Conservation (phyloP, 2,888 invertebrate species). For the Rugalucina vietnamica region DNA sequence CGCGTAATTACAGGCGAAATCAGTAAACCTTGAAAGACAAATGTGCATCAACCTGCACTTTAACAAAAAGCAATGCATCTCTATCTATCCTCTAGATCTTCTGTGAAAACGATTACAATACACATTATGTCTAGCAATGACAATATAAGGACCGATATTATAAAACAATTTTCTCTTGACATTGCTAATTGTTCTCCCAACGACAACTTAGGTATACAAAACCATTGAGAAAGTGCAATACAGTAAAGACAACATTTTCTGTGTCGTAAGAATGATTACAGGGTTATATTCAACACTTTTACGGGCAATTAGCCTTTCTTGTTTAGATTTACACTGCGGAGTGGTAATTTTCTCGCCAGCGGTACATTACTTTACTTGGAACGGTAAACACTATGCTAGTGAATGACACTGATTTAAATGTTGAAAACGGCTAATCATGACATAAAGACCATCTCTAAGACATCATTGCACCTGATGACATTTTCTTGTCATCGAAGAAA, state of each 20-base stretch:
- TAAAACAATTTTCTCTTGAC: no score
- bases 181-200: not conserved
- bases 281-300: conserved; percentile 1
- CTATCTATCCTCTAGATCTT: not conserved
- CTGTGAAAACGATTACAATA: not conserved
- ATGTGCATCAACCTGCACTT: not conserved
- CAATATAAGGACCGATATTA: no score
- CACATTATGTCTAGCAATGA: not conserved
- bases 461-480: no score
- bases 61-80: not conserved
- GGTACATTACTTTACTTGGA: not conserved
- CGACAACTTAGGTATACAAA: not conserved
- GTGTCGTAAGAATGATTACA: not conserved
- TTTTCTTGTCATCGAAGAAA: no score
- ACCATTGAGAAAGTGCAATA: not conserved
- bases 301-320: not conserved
- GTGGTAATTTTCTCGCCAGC: not conserved
- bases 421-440: no score
- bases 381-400: no score
- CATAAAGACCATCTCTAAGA: no score
- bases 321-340: not conserved
- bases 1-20: no score
- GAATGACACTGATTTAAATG: no score
- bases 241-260: not conserved
- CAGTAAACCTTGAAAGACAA: no score